Evolutionary conservation across 2,113 vertebrate species (phyloP).

Genomic region (Cinclus cinclus): DNA sequence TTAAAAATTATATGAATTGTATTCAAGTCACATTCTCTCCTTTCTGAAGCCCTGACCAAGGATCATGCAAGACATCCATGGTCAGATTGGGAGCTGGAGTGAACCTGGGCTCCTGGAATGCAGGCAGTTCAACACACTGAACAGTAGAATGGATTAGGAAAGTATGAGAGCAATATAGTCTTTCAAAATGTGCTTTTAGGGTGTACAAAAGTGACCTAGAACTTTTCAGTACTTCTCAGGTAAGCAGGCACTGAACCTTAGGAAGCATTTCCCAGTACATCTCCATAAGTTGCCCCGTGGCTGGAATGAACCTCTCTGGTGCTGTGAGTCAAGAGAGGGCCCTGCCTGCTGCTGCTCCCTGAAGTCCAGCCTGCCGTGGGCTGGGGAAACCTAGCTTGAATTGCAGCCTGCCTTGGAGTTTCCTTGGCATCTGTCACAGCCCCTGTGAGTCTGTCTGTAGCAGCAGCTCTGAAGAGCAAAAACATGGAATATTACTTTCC

Average conservation of each 20-base stretch:
- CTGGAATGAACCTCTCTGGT: not conserved
- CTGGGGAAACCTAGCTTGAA: not conserved
- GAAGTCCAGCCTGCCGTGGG: not conserved
- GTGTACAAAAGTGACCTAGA: not conserved
- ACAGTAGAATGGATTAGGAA: too few relatives aligned
- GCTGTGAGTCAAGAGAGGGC: not conserved
- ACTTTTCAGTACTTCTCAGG: not conserved
- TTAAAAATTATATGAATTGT: not conserved
- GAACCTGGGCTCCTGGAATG: not conserved
- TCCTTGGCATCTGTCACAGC: not conserved
- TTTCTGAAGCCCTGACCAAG: not conserved
- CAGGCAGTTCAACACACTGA: not conserved
- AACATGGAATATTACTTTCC: not conserved
- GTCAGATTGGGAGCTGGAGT: not conserved
- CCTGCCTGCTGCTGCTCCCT: not conserved
- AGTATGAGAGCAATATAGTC: not conserved
- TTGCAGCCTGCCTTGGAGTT: not conserved
- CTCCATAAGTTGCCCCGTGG: not conserved
- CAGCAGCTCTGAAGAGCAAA: not conserved
- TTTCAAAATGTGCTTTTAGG: not conserved
- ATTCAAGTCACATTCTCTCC: not conserved
- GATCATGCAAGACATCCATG: not conserved
- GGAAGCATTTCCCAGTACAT: not conserved
- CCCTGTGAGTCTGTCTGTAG: not conserved
- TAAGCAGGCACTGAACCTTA: not conserved